phyloP scores from a whole-genome alignment of 1,140 invertebrate species.

The Neodiprion fabricii region DNA sequence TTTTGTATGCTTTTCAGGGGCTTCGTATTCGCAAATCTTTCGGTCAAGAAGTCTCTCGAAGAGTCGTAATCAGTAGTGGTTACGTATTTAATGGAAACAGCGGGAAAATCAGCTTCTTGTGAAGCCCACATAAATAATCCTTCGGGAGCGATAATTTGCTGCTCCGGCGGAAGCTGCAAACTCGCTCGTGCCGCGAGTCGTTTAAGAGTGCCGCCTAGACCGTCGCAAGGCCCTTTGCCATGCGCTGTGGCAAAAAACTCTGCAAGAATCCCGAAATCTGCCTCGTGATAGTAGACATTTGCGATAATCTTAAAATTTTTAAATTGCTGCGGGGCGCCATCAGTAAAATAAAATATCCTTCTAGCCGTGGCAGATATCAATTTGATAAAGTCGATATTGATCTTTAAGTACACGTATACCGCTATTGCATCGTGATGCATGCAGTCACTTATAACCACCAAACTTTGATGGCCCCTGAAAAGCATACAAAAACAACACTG shows the following conservation, averaged over 20 bases:
- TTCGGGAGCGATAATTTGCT: constrained; percentile 19
- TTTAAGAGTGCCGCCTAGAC: constrained; percentile 30
- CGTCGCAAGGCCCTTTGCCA: constrained; percentile 40
- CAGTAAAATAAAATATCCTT: constrained; percentile 30
- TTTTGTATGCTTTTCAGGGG: too few relatives aligned
- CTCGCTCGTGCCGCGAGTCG: constrained; percentile 30
- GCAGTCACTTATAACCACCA: constrained; percentile 28
- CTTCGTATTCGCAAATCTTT: too few relatives aligned
- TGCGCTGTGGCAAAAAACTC: constrained; percentile 44
- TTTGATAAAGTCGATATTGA: constrained; percentile 26
- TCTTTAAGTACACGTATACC: constrained; percentile 21
- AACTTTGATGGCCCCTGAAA: constrained; percentile 12
- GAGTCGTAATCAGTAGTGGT: background rate
- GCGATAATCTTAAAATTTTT: constrained; percentile 28
- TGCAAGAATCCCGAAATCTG: constrained; percentile 29
- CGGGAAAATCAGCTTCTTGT: constrained; percentile 1
- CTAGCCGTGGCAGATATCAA: constrained; percentile 7
- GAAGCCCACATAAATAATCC: constrained; percentile 17
- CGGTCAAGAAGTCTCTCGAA: background rate
- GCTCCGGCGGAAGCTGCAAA: constrained; percentile 23
- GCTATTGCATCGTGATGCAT: constrained; percentile 28
- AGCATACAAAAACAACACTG: too few relatives aligned
- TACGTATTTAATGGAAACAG: too few relatives aligned
- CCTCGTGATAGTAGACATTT: constrained; percentile 22
- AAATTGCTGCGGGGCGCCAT: constrained; percentile 28